Evolutionary conservation across 2,888 invertebrate genomes (phyloP).

Genomic region (Drosophila meridionalis): DNA sequence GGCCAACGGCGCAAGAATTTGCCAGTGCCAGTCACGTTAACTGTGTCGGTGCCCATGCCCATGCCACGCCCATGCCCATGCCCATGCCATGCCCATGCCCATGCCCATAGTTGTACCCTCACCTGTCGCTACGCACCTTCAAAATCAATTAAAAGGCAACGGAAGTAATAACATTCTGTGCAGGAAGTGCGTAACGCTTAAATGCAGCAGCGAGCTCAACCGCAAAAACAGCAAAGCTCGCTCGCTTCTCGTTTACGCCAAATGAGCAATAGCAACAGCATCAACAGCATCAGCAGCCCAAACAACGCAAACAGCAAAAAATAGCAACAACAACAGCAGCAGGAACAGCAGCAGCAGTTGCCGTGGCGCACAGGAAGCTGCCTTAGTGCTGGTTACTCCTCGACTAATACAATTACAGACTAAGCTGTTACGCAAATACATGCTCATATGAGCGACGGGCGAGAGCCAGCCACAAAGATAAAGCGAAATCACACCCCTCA

Average conservation of each 20-base stretch:
- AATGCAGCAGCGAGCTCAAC: slow-evolving; percentile 62
- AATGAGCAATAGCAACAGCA: slow-evolving; percentile 51
- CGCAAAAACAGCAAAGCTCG: slow-evolving; percentile 69
- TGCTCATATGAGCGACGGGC: slow-evolving; percentile 1
- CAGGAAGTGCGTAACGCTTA: slow-evolving; percentile 78
- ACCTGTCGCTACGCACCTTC: slow-evolving; percentile 65
- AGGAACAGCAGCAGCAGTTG: slow-evolving; percentile 34
- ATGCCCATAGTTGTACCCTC: neutral
- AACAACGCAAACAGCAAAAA: slow-evolving; percentile 25
- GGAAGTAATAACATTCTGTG: slow-evolving; percentile 79
- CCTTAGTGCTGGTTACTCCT: slow-evolving; percentile 63
- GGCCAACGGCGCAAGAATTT: slow-evolving; percentile 61
- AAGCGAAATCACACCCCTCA: slow-evolving; percentile 17
- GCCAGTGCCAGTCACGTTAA: slow-evolving; percentile 21
- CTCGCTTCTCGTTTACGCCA: slow-evolving; percentile 57
- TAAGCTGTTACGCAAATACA: slow-evolving; percentile 44
- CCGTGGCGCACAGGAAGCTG: slow-evolving; percentile 61
- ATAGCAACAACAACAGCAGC: slow-evolving; percentile 30
- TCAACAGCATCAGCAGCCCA: slow-evolving; percentile 18
- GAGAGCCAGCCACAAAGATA: slow-evolving; percentile 32
- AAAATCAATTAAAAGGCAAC: slow-evolving; percentile 80
- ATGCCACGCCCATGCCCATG: slow-evolving; percentile 4
- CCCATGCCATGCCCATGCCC: neutral
- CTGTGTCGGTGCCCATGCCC: slow-evolving; percentile 2
- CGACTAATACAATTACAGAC: slow-evolving; percentile 73